Evolutionary conservation across 2,888 invertebrate species (phyloP).

Genomic region (Tachina lurida): DNA sequence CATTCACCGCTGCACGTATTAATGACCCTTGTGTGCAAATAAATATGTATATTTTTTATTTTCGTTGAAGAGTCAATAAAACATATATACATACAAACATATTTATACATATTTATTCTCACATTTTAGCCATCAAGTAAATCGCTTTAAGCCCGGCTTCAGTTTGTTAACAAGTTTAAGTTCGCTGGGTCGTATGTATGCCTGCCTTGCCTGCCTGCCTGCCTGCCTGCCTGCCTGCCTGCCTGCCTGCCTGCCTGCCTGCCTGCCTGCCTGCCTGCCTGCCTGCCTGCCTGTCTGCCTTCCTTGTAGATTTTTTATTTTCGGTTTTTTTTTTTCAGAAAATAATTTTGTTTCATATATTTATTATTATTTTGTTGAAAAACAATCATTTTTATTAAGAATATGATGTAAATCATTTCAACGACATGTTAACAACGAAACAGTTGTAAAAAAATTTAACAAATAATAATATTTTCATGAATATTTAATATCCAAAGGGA

Average conservation of each 20-base stretch:
- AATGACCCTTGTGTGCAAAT: slow-evolving; percentile 68
- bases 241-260: slow-evolving; percentile 2
- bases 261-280: slow-evolving; percentile 3
- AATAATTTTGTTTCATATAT: slow-evolving; percentile 40
- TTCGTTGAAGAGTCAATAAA: background rate
- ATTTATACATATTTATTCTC: background rate
- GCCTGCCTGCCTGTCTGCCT: too few species aligned
- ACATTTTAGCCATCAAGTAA: slow-evolving; percentile 41
- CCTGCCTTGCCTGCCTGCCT: background rate
- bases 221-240: background rate
- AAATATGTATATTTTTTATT: slow-evolving; percentile 13
- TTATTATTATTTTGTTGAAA: slow-evolving; percentile 47
- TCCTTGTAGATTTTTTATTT: slow-evolving; percentile 12
- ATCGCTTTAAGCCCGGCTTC: slow-evolving; percentile 10
- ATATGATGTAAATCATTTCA: slow-evolving; percentile 65
- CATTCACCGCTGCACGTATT: slow-evolving; percentile 72
- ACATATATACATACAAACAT: background rate
- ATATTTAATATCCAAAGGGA: slow-evolving; percentile 31
- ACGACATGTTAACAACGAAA: slow-evolving; percentile 60
- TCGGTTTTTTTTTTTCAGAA: slow-evolving; percentile 24
- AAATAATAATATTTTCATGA: slow-evolving; percentile 5
- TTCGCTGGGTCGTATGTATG: slow-evolving; percentile 24
- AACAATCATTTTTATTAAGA: slow-evolving; percentile 58
- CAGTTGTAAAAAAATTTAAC: background rate
- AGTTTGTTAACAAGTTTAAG: slow-evolving; percentile 32